phyloP scores from a whole-genome alignment of 2,888 invertebrate species.

The Steinernema carpocapsae region DNA sequence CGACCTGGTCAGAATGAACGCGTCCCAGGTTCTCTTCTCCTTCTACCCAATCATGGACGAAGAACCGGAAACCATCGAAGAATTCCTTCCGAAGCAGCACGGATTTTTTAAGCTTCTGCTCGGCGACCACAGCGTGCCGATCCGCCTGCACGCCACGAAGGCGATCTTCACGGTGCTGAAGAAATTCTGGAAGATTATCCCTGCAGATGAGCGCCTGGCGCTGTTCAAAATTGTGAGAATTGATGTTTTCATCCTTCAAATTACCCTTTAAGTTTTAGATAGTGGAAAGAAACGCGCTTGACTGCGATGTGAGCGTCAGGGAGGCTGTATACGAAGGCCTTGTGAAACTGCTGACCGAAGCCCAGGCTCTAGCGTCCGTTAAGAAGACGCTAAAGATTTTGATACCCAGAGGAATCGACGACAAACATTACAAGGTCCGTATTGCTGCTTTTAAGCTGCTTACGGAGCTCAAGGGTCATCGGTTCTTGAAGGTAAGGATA shows the following conservation, averaged over 20 bases:
- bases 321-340: neutral
- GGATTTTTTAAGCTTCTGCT: neutral
- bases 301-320: conserved; percentile 6
- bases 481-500: neutral
- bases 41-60: conserved; percentile 11
- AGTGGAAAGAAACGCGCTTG: neutral
- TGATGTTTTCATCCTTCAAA: neutral
- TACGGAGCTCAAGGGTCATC: neutral
- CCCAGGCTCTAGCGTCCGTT: neutral
- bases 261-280: neutral
- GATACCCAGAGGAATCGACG: conserved; percentile 1
- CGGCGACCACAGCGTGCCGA: neutral
- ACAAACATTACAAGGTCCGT: conserved; percentile 5
- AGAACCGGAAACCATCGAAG: neutral
- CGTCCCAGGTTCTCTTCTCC: neutral
- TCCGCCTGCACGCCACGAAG: neutral
- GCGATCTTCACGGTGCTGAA: neutral
- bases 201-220: neutral
- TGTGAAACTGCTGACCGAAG: neutral
- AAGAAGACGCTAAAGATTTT: neutral
- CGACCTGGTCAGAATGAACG: neutral
- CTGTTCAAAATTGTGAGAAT: neutral
- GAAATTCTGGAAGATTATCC: neutral
- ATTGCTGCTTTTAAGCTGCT: neutral
- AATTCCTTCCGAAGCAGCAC: neutral